These are phyloP conservation scores for Drosophila mercatorum DNA, from an alignment of 2,888 invertebrate species.

Conservation along the genomic window DNA sequence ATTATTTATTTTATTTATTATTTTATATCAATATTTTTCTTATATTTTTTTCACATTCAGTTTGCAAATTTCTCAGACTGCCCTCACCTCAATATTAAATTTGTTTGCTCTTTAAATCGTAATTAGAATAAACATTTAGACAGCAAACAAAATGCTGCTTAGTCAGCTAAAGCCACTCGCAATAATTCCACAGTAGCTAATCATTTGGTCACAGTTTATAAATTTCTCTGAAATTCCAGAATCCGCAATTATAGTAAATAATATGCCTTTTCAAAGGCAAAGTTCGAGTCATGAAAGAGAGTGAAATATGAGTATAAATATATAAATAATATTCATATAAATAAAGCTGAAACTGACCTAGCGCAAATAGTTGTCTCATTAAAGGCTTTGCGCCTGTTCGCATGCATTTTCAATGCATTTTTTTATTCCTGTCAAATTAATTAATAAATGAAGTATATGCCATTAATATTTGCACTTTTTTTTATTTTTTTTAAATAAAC, in stretches of 20 bases:
- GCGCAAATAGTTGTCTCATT: not conserved
- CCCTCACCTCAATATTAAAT: not conserved
- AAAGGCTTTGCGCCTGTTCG: slow-evolving; percentile 10
- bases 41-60: no score
- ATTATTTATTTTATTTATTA: no score
- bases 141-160: not conserved
- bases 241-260: not conserved
- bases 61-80: not conserved
- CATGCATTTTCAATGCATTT: slow-evolving; percentile 9
- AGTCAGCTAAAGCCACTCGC: not conserved
- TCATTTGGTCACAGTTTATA: not conserved
- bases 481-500: slow-evolving; percentile 41
- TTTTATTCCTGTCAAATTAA: slow-evolving; percentile 46
- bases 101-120: not conserved
- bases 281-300: not conserved
- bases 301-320: not conserved
- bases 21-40: no score
- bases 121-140: not conserved
- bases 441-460: slow-evolving; percentile 56
- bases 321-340: not conserved
- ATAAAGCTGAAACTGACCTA: not conserved
- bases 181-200: not conserved
- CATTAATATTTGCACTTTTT: slow-evolving; percentile 62
- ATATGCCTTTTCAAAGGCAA: not conserved
- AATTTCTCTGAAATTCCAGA: not conserved